phyloP scores from a whole-genome alignment of 2,797 vertebrate species.

The Eurystomus glaucurus region DNA sequence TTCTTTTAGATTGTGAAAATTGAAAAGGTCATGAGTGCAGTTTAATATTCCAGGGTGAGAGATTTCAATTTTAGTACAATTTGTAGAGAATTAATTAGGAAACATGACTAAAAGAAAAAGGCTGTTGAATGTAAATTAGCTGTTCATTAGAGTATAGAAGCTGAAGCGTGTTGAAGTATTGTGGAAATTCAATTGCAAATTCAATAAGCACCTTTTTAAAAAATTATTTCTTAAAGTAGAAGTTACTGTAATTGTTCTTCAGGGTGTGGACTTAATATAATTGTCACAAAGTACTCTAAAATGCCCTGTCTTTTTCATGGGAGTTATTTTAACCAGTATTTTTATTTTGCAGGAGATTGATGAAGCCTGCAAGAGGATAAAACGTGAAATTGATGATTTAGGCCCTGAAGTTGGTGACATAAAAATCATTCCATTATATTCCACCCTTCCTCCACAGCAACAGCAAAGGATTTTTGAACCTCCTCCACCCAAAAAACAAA shows the following conservation, averaged over 20 bases:
- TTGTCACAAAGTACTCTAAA: not conserved
- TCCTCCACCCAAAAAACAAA: constrained; percentile 95
- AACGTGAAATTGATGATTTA: constrained; percentile 97
- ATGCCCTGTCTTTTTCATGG: not conserved
- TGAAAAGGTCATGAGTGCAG: constrained; percentile 82
- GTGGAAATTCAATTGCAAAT: constrained; percentile 51
- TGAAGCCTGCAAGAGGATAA: constrained; percentile 98
- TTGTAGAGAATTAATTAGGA: constrained; percentile 85
- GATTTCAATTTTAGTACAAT: constrained; percentile 82
- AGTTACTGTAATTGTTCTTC: constrained; percentile 26
- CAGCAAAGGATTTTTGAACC: constrained; percentile 99
- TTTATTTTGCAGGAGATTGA: constrained; percentile 93
- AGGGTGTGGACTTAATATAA: not conserved
- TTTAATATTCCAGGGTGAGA: constrained; percentile 83
- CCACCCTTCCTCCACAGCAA: constrained; percentile 96
- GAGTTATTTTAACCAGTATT: constrained; percentile 5
- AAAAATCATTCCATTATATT: constrained; percentile 99
- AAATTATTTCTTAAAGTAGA: not conserved
- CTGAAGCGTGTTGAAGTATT: constrained; percentile 51
- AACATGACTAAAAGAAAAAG: constrained; percentile 67
- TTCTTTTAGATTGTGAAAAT: constrained; percentile 83
- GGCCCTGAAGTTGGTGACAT: constrained; percentile 98
- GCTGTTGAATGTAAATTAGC: constrained; percentile 72
- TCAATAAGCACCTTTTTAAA: not conserved
- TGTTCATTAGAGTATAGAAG: constrained; percentile 65